phyloP scores from a whole-genome alignment of 2,888 invertebrate species.

The Gastracanthus pulcherrimus region DNA sequence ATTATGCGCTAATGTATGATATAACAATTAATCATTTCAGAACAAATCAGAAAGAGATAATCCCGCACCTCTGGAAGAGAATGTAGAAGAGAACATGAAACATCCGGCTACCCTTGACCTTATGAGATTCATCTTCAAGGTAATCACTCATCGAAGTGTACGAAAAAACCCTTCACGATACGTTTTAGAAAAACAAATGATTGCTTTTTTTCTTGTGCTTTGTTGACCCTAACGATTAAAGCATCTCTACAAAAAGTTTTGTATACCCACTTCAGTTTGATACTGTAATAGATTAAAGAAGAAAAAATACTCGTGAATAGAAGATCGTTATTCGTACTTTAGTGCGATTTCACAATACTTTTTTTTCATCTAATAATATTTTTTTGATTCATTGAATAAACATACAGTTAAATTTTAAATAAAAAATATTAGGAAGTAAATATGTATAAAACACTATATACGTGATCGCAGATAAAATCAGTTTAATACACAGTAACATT shows the following conservation, averaged over 20 bases:
- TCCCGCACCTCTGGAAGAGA: slow-evolving; percentile 60
- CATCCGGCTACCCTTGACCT: slow-evolving; percentile 66
- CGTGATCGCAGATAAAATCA: too few relatives aligned
- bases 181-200: background rate
- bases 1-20: background rate
- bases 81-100: slow-evolving; percentile 65
- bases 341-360: background rate
- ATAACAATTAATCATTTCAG: slow-evolving; percentile 38
- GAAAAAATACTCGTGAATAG: background rate
- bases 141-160: slow-evolving; percentile 47
- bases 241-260: background rate
- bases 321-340: background rate
- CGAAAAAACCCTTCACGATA: background rate
- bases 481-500: too few relatives aligned
- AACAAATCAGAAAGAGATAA: slow-evolving; percentile 52
- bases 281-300: background rate
- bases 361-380: background rate
- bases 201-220: background rate
- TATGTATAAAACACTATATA: too few relatives aligned
- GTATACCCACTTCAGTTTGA: background rate
- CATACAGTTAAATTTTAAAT: background rate
- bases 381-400: background rate
- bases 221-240: background rate
- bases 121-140: slow-evolving; percentile 68
- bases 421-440: background rate